A percentile compares a stretch with the other conserved stretches of the same genome.
Conservation (phyloP, 37 sponge, comb jelly and placozoan genomes). For the Crambe crambe region DNA sequence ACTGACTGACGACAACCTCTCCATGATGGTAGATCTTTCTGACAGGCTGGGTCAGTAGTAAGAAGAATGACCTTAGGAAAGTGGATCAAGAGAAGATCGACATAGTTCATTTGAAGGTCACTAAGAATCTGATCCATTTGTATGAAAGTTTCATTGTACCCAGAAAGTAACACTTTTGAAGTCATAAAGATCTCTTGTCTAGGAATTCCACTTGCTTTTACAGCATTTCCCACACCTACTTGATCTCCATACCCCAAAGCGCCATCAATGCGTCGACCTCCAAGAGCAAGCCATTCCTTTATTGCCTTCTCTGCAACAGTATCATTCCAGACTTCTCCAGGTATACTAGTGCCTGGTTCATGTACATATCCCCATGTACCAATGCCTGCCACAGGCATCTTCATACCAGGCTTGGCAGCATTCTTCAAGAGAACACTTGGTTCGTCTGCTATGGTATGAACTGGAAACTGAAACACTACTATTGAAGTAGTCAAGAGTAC, state of each 20-base stretch:
- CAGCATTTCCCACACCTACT: slow-evolving; percentile 3
- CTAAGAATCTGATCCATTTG: slow-evolving; percentile 3
- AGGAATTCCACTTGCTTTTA: slow-evolving; percentile 19
- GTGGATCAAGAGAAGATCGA: slow-evolving; percentile 33
- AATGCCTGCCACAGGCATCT: slow-evolving; percentile 33
- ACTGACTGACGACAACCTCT: slow-evolving; percentile 10
- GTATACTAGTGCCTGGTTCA: background rate
- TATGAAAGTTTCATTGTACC: slow-evolving; percentile 24
- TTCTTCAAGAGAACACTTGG: slow-evolving; percentile 20
- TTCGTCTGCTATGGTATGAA: too few species aligned
- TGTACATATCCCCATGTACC: slow-evolving; percentile 16
- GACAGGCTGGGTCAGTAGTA: slow-evolving; percentile 18
- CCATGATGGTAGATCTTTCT: background rate
- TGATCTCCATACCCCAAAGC: slow-evolving; percentile 18
- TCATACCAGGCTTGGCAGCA: slow-evolving; percentile 24
- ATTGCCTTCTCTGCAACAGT: slow-evolving; percentile 26
- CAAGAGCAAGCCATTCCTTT: slow-evolving; percentile 7
- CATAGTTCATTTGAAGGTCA: slow-evolving; percentile 22
- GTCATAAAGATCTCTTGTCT: slow-evolving; percentile 32
- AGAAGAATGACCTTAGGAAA: background rate
- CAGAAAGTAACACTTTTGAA: slow-evolving; percentile 21
- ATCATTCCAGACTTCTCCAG: slow-evolving; percentile 33
- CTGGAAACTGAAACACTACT: too few species aligned
- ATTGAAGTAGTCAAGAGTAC: too few species aligned
- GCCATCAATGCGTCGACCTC: slow-evolving; percentile 17